A percentile compares a stretch with the other conserved stretches of the same genome.
Evolutionary conservation across 2,113 vertebrate genomes (phyloP).

Genomic region (Myrmophylax atrothorax): DNA sequence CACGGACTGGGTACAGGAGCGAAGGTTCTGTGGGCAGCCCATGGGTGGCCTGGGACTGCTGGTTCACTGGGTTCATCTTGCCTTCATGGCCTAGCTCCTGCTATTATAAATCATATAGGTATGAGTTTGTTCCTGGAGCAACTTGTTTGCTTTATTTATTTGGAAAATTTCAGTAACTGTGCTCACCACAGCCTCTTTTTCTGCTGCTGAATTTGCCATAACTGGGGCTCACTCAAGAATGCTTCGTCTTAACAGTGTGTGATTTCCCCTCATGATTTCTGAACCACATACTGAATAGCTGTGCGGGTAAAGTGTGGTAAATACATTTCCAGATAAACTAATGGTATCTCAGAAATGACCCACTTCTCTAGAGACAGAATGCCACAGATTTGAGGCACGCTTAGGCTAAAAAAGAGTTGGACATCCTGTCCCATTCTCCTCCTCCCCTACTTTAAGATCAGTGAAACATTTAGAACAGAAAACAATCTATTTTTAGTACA

Average conservation of each 20-base stretch:
- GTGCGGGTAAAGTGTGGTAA: constrained; percentile 53
- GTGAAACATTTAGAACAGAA: constrained; percentile 24
- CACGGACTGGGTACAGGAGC: neutral
- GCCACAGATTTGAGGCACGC: constrained; percentile 1
- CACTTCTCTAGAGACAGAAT: constrained; percentile 26
- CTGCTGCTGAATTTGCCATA: constrained; percentile 68
- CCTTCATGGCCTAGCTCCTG: constrained; percentile 54
- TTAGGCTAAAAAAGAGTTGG: constrained; percentile 21
- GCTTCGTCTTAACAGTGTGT: constrained; percentile 71
- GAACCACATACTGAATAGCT: constrained; percentile 65
- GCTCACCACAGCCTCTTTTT: constrained; percentile 46
- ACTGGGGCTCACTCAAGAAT: constrained; percentile 73
- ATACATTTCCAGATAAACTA: constrained; percentile 69
- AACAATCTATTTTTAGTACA: constrained; percentile 53
- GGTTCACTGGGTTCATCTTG: constrained; percentile 60
- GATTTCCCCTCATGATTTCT: constrained; percentile 71
- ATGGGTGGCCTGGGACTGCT: constrained; percentile 72
- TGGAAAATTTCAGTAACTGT: constrained; percentile 80
- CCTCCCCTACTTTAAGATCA: constrained; percentile 24
- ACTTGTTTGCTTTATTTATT: constrained; percentile 82
- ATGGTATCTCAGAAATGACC: constrained; percentile 35
- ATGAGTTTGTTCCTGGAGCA: constrained; percentile 74
- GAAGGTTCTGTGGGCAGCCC: neutral
- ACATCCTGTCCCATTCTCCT: neutral
- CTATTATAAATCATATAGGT: constrained; percentile 76